Base-by-base conservation (phyloP, 2,797 vertebrate species). In the Acanthis flammea region DNA sequence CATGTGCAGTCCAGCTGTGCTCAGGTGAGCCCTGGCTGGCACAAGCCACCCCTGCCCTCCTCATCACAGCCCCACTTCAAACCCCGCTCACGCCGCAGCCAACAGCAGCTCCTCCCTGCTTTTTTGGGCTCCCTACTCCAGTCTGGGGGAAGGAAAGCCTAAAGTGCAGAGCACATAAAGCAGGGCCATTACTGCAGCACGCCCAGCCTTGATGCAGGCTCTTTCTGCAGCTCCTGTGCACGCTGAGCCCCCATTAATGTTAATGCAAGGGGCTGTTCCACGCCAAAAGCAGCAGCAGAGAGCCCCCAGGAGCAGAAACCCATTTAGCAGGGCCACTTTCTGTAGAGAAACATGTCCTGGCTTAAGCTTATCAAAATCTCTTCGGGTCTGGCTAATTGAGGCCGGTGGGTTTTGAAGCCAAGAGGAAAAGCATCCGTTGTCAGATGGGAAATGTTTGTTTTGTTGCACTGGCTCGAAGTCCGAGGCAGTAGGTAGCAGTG, bases 1-100 rank as follows among this genome's bases (percentile, higher is more conserved):
- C 3, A 0, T 1, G 17, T 12, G 19, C 15, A 12, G 10, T 6
- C 19, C 6, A 0, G 17, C 14, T 5, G 14, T 7, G 8, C 23
- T 5, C 28, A 22, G 12, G 10, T 4, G 13, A 67, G 14, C 5
- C 30, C 27, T 42, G 35, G 25, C 18, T 33, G 47, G 19, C 42
- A n/a, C 6, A 0, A 12, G 7, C 41, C 2, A 2, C 35, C 18
- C n/a, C 7, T 13, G 19, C 31, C 7, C 27, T 16, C 9, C 0
- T 6, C 13, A 68, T 63, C 68, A 68, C 63, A 57, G 17, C 3
- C 22, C 37, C 33, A 7, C 21, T 28, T 12, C 63, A 57, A 75
- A 4, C 27, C 27, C 4, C 1, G 5, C 48, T 47, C 14, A 4
- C 0, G 0, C 24, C 31, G 48, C 50, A 25, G 39, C 27, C 54